Conservation (phyloP, 2,888 invertebrate genomes). For the Ennomos quercinarius region DNA sequence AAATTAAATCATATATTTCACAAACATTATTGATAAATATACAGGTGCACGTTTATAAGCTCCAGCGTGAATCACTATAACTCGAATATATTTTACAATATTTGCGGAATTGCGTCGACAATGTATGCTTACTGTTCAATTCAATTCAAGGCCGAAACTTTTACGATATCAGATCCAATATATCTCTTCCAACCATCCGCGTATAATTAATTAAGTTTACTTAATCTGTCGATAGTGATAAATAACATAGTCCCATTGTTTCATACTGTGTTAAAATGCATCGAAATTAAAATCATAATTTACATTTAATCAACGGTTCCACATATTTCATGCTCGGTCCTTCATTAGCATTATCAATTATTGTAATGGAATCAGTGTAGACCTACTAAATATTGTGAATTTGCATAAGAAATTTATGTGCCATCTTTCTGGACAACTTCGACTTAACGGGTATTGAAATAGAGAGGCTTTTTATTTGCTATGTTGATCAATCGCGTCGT, state of each 20-base stretch:
- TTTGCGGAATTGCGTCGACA: too few species aligned
- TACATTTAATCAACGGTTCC: conserved; percentile 45
- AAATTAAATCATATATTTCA: too few species aligned
- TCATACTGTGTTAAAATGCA: conserved; percentile 23
- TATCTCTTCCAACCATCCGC: conserved; percentile 16
- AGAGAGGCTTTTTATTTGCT: conserved; percentile 47
- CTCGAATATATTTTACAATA: too few species aligned
- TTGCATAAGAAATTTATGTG: conserved; percentile 61
- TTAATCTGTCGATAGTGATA: conserved; percentile 23
- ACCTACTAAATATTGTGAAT: conserved; percentile 64
- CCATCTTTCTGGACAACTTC: conserved; percentile 28
- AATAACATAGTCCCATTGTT: conserved; percentile 33
- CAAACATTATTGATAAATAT: too few species aligned
- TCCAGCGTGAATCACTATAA: too few species aligned
- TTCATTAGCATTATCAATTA: conserved; percentile 76
- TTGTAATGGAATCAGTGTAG: conserved; percentile 64
- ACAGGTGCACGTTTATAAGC: too few species aligned
- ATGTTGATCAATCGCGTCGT: conserved; percentile 53
- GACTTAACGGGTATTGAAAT: conserved; percentile 35
- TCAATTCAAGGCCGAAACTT: conserved; percentile 11
- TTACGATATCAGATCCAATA: conserved; percentile 1
- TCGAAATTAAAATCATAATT: conserved; percentile 30
- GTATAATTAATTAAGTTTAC: conserved; percentile 28
- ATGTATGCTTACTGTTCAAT: conserved; percentile 4
- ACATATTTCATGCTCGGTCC: conserved; percentile 54